Evolutionary conservation across 2,888 invertebrate species (phyloP).

Genomic region (Artemia sp.): DNA sequence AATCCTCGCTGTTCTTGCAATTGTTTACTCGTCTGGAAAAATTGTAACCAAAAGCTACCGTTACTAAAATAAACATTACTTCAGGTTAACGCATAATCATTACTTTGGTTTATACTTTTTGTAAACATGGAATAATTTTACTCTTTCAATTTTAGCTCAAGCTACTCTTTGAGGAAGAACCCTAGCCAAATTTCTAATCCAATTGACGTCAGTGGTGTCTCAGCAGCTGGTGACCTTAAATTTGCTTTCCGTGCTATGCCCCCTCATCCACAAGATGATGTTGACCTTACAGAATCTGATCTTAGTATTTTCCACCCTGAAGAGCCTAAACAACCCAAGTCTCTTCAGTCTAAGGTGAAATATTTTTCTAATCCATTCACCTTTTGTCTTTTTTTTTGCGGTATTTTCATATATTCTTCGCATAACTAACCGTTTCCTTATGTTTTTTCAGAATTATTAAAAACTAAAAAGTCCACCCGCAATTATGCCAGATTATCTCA

Average conservation of each 20-base stretch:
- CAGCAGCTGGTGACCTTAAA: conserved; percentile 16
- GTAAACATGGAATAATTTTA: too few species aligned
- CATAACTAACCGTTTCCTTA: too few species aligned
- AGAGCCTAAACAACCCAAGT: conserved; percentile 19
- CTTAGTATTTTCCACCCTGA: conserved; percentile 21
- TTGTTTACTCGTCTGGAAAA: too few species aligned
- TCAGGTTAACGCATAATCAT: too few species aligned
- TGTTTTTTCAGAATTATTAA: too few species aligned
- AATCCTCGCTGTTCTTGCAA: too few species aligned
- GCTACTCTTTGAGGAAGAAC: conserved; percentile 19
- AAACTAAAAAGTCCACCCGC: too few species aligned
- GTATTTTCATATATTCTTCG: too few species aligned
- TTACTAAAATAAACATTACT: too few species aligned
- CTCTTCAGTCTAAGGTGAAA: conserved; percentile 21
- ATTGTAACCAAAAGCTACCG: too few species aligned
- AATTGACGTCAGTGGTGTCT: conserved; percentile 16
- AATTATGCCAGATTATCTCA: too few species aligned
- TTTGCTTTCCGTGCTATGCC: conserved; percentile 18
- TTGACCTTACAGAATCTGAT: conserved; percentile 19
- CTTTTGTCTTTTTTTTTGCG: background rate
- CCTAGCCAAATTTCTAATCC: conserved; percentile 21
- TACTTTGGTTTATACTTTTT: too few species aligned
- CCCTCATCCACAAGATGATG: conserved; percentile 18
- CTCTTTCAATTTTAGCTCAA: conserved; percentile 16
- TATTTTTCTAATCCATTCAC: background rate